phyloP scores from a whole-genome alignment of 2,113 vertebrate genomes.

The Tyrannus savana region DNA sequence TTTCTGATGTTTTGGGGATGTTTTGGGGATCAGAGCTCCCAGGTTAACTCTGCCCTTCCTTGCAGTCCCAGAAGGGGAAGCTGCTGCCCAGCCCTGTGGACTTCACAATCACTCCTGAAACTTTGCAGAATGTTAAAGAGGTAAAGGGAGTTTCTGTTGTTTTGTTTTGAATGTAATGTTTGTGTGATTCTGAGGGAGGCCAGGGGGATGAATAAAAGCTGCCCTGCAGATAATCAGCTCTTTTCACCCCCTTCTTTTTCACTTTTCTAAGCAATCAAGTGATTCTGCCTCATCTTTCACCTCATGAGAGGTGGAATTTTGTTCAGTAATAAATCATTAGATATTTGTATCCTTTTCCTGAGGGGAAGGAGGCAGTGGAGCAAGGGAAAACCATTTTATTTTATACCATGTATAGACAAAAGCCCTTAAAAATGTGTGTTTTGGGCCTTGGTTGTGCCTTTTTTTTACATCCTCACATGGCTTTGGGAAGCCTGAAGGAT shows the following conservation, averaged over 20 bases:
- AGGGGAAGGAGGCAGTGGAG: background rate
- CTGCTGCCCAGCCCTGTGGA: constrained; percentile 85
- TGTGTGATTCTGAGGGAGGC: background rate
- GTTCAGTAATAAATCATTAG: background rate
- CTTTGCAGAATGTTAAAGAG: constrained; percentile 90
- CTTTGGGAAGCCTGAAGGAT: background rate
- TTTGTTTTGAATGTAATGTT: background rate
- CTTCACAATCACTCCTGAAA: constrained; percentile 94
- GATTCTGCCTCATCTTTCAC: background rate
- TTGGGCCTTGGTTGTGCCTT: background rate
- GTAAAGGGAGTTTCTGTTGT: constrained; percentile 52
- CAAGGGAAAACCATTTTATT: background rate
- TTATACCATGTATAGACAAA: background rate
- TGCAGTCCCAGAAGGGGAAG: constrained; percentile 90
- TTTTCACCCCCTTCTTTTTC: background rate
- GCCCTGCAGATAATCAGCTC: background rate
- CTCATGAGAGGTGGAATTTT: background rate
- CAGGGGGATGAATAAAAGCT: background rate
- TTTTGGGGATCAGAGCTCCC: background rate
- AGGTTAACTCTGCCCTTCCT: background rate
- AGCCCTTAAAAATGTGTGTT: background rate
- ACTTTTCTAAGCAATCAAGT: background rate
- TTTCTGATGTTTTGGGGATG: background rate
- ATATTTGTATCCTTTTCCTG: background rate
- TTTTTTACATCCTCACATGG: background rate